Evolutionary conservation across 2,888 invertebrate species (phyloP), one percentile per base, ranked within the genome.

Genomic region (Patella pellucida): DNA sequence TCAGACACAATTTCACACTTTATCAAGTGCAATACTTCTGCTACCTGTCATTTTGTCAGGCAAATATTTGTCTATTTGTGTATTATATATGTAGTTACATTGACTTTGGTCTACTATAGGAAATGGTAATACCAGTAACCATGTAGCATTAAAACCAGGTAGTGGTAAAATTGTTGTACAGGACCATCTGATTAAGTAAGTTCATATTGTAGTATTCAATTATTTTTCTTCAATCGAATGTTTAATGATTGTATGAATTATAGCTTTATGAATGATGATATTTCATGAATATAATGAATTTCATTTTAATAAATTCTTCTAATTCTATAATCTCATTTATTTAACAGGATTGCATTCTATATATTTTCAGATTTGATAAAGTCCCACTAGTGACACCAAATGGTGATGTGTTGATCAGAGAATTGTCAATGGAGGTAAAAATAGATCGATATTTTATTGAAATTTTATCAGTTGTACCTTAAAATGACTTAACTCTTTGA

Each of bases 341-440:
- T 2, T 31, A 3, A 31, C 31, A 31, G 4, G 31, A 31, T 31
- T 62, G n/a, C 16, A 52, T 56, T 67, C 68, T 73, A 68, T 75
- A 77, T 68, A 70, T 83, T 75, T 97, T 96, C 87, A 94, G 94
- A 81, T 98, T 99, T 92, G 96, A 98, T 79, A 93, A 94, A 78
- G 99, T 99, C 31, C 98, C 99, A 3, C 93, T 99, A 74, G 95
- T 99, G 41, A 99, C 99, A 0, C 99, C 99, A 2, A 99, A 98
- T 88, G 99, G 99, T 0, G 99, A 99, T 91, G 93, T 99, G 12
- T 94, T 99, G 67, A 94, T 99, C 56, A 94, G 95, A 85, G 96
- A 97, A 85, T 92, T 99, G 16, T 94, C 90, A 68, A 97, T 99
- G 88, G 97, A 97, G 93, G 97, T 92, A 79, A 56, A 77, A n/a